These are phyloP conservation scores for Drosophila insularis DNA, from an alignment of 1,140 invertebrate genomes.

Conservation along the genomic window DNA sequence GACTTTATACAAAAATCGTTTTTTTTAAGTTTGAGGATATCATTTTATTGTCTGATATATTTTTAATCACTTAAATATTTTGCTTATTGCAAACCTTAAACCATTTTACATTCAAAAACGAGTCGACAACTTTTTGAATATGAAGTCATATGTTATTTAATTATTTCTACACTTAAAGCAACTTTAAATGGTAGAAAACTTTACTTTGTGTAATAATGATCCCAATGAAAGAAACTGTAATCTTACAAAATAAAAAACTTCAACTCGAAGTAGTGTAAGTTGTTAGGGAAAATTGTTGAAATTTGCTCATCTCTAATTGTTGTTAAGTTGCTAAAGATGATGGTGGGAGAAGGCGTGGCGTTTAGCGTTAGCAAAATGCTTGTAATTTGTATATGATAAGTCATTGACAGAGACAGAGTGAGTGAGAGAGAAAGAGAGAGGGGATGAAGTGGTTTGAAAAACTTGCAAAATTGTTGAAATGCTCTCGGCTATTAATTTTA, in stretches of 20 bases:
- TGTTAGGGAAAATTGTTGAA: background rate
- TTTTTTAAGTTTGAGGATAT: no score
- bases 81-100: no score
- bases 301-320: conserved; percentile 10
- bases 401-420: conserved; percentile 51
- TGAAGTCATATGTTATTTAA: no score
- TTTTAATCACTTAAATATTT: no score
- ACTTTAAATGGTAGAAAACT: background rate
- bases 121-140: no score
- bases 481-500: conserved; percentile 53
- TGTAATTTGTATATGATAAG: conserved; percentile 74
- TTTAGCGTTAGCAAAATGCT: conserved; percentile 47
- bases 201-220: background rate
- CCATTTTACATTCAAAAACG: no score
- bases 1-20: no score
- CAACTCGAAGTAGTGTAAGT: background rate
- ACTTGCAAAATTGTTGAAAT: conserved; percentile 9
- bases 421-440: background rate
- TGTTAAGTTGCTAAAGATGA: background rate
- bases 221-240: background rate
- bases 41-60: no score
- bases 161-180: no score
- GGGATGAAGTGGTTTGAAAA: background rate
- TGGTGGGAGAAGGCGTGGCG: conserved; percentile 24
- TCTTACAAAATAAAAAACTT: background rate